Conservation (phyloP, 2,888 invertebrate species). For the Elmis aenea region DNA sequence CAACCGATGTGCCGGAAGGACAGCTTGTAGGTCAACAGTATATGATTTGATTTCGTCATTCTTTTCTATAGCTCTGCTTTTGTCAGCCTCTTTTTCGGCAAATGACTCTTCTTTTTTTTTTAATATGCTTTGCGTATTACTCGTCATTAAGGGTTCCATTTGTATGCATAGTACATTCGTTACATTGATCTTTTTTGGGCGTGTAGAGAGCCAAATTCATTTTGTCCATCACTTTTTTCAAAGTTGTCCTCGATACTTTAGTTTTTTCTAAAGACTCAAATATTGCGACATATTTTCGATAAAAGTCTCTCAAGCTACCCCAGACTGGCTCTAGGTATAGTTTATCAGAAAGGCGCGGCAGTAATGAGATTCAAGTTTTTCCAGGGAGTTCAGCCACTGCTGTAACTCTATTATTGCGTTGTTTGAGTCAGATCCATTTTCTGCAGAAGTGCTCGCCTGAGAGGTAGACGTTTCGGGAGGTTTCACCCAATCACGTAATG, state of each 20-base stretch:
- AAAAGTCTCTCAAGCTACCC: too few species aligned
- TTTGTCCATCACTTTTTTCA: constrained; percentile 6
- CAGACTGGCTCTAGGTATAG: too few species aligned
- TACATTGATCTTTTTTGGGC: constrained; percentile 2
- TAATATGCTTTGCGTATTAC: not conserved
- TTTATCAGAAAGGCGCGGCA: not conserved
- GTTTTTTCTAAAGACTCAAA: constrained; percentile 6
- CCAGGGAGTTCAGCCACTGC: not conserved
- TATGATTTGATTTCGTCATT: not conserved
- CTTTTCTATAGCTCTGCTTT: not conserved
- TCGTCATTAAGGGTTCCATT: too few species aligned
- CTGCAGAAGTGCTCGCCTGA: not conserved
- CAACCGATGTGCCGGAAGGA: not conserved
- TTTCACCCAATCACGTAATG: not conserved
- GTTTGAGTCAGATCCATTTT: not conserved
- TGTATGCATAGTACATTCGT: constrained; percentile 1
- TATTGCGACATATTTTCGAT: constrained; percentile 6
- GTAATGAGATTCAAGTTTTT: not conserved
- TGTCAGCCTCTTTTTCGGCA: constrained; percentile 3
- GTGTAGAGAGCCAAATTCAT: constrained; percentile 4
- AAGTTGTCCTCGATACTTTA: constrained; percentile 7
- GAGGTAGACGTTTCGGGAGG: not conserved
- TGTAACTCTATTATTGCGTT: not conserved
- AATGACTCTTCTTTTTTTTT: constrained; percentile 1
- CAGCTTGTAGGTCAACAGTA: not conserved